phyloP scores from a whole-genome alignment of 2,888 invertebrate genomes.

The Torymus aiolomorphi region DNA sequence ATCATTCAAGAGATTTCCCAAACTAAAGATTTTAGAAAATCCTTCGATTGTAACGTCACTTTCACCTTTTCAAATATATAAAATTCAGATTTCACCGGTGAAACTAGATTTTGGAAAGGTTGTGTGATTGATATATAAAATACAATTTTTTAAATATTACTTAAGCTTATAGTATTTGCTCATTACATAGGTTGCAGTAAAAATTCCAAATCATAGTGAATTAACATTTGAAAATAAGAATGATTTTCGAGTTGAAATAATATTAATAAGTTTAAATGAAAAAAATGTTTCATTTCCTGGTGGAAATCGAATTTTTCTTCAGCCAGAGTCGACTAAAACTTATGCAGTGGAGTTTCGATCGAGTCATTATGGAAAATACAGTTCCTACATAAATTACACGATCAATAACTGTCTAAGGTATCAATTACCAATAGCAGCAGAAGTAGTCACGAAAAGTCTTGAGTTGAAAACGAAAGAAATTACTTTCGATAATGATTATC shows the following conservation, averaged over 20 bases:
- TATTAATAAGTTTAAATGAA: constrained; percentile 56
- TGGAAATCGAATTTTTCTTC: constrained; percentile 60
- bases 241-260: constrained; percentile 69
- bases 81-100: constrained; percentile 72
- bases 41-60: constrained; percentile 62
- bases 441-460: constrained; percentile 73
- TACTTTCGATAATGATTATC: constrained; percentile 73
- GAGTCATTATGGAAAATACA: constrained; percentile 63
- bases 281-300: constrained; percentile 60
- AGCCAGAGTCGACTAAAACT: constrained; percentile 61
- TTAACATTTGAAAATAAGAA: constrained; percentile 73
- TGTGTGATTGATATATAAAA: no score
- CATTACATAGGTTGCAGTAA: constrained; percentile 64
- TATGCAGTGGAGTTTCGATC: constrained; percentile 4
- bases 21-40: background rate
- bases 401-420: constrained; percentile 75
- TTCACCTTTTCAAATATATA: constrained; percentile 73
- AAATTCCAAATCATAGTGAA: constrained; percentile 65
- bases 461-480: constrained; percentile 67
- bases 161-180: background rate
- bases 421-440: constrained; percentile 73
- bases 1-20: no score
- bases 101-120: constrained; percentile 70
- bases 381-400: constrained; percentile 72
- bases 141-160: no score